phyloP scores from a whole-genome alignment of 35 echinoderm and acorn worm species.

The Chiridota heheva region DNA sequence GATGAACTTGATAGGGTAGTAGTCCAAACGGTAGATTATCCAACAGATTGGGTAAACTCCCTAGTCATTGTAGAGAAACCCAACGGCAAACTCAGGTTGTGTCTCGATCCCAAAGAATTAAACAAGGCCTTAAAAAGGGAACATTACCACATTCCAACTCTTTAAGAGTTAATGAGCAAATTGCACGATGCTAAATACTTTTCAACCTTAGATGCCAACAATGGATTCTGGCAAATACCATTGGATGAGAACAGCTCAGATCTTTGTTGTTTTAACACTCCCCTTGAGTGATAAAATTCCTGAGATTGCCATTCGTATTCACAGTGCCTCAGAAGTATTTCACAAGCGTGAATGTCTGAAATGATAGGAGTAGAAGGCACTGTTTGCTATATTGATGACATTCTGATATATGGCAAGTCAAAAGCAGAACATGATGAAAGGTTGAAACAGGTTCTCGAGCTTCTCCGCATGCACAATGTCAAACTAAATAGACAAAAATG shows the following conservation, averaged over 20 bases:
- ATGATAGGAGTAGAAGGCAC: conserved; percentile 7
- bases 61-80: conserved; percentile 2
- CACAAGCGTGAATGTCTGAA: conserved; percentile 12
- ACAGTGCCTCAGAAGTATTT: conserved; percentile 4
- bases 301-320: conserved; percentile 26
- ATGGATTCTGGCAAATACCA: conserved; percentile 21
- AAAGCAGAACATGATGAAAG: not conserved
- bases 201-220: conserved; percentile 14
- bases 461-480: not conserved
- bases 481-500: not conserved
- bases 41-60: conserved; percentile 11
- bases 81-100: not conserved
- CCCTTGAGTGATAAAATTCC: not conserved
- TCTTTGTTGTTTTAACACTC: conserved; percentile 1
- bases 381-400: conserved; percentile 14
- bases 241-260: not conserved
- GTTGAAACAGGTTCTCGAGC: not conserved
- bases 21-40: conserved; percentile 26
- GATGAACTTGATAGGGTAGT: not conserved
- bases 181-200: not conserved
- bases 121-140: conserved; percentile 26
- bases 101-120: conserved; percentile 8
- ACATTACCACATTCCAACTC: conserved; percentile 5
- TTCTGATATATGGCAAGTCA: not conserved
- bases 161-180: conserved; percentile 6